These are phyloP conservation scores for Callyntrura guangdongensis DNA, from an alignment of 2,888 invertebrate species.

Conservation along the genomic window DNA sequence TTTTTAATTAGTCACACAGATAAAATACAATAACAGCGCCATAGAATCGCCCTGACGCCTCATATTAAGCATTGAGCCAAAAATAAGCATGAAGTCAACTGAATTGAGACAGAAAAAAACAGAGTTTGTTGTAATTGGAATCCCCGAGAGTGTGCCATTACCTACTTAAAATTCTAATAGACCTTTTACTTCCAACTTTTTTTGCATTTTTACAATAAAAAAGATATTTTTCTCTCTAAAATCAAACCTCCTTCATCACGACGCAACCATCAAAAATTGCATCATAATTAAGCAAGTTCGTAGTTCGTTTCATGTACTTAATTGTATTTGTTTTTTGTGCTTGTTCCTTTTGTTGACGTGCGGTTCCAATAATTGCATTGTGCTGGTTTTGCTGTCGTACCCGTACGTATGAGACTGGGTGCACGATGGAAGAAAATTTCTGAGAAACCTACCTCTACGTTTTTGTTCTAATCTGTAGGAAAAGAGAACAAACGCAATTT, in stretches of 20 bases:
- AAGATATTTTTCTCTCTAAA: neutral
- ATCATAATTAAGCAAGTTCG: slow-evolving; percentile 18
- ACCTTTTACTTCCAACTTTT: slow-evolving; percentile 5
- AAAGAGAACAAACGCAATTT: slow-evolving; percentile 27
- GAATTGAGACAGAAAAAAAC: neutral
- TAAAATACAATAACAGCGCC: neutral
- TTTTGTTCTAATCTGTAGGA: neutral
- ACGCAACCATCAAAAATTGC: slow-evolving; percentile 3
- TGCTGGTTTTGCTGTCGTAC: neutral
- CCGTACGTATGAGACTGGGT: neutral
- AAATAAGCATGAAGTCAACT: slow-evolving; percentile 14
- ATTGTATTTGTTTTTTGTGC: neutral
- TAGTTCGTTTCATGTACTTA: neutral
- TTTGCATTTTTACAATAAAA: slow-evolving; percentile 5
- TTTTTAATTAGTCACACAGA: slow-evolving; percentile 39
- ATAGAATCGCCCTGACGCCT: neutral
- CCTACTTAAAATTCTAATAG: neutral
- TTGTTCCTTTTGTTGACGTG: neutral
- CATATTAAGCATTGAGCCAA: neutral
- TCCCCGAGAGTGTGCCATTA: slow-evolving; percentile 7
- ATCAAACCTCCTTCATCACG: slow-evolving; percentile 3
- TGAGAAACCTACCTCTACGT: neutral
- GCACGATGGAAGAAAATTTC: neutral
- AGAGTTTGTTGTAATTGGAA: neutral
- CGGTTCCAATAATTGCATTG: slow-evolving; percentile 25